These are phyloP conservation scores for Oreortyx pictus DNA, from an alignment of 2,797 vertebrate genomes.

Conservation along the genomic window DNA sequence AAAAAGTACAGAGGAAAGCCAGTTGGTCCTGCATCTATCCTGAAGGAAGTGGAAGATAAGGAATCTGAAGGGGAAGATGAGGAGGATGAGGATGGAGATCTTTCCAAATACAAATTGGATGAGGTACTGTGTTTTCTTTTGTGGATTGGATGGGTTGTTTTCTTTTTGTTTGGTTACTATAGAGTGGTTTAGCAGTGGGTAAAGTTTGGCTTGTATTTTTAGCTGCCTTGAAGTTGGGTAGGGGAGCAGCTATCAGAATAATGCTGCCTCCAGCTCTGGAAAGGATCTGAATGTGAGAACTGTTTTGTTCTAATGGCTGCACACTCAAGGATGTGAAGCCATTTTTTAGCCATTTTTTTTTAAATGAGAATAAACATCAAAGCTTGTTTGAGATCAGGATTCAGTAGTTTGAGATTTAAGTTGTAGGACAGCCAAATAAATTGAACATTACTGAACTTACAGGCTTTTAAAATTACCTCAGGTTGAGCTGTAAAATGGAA, in stretches of 20 bases:
- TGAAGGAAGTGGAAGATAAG: constrained; percentile 89
- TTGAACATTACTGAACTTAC: neutral
- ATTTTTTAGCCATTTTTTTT: neutral
- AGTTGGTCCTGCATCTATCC: constrained; percentile 81
- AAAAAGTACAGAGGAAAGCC: constrained; percentile 95
- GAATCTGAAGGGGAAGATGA: constrained; percentile 87
- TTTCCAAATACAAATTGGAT: constrained; percentile 97
- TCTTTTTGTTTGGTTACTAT: accelerated
- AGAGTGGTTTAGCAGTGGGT: neutral
- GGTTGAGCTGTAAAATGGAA: neutral
- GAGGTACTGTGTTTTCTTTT: constrained; percentile 82
- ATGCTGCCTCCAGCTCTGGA: accelerated
- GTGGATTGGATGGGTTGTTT: neutral
- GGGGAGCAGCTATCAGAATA: neutral
- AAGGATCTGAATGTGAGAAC: neutral
- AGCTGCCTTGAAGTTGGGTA: neutral
- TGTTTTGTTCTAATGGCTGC: neutral
- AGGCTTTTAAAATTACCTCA: neutral
- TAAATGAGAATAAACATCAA: neutral
- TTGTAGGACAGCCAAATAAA: neutral
- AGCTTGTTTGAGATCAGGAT: neutral
- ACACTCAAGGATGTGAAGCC: accelerated
- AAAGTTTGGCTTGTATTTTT: neutral
- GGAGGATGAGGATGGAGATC: constrained; percentile 93
- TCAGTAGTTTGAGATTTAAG: neutral